These are phyloP conservation scores for Chiloscyllium punctatum DNA, from an alignment of 2,797 vertebrate species.

Conservation along the genomic window DNA sequence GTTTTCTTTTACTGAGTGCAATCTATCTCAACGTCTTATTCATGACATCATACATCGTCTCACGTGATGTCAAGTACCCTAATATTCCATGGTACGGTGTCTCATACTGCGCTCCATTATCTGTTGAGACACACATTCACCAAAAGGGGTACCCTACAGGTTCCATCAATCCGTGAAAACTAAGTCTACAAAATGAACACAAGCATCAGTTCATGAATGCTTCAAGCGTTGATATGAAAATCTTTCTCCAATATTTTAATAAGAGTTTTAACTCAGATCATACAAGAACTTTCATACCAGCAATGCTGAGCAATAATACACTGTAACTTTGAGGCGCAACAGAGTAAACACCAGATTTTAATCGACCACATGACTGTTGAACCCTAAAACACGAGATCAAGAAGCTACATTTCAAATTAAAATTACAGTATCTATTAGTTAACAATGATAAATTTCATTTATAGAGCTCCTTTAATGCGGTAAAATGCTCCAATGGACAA, in stretches of 20 bases:
- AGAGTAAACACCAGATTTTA: too few relatives aligned
- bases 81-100: background rate
- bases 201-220: background rate
- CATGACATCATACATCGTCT: background rate
- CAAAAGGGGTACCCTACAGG: background rate
- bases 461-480: background rate
- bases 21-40: background rate
- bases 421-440: background rate
- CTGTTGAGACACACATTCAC: background rate
- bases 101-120: background rate
- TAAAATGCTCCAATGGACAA: background rate
- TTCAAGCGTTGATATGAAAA: background rate
- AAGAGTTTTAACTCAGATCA: background rate
- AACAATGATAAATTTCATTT: background rate
- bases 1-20: background rate
- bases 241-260: background rate
- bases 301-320: background rate
- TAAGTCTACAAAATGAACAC: background rate
- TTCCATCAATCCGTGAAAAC: background rate
- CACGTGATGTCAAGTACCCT: background rate
- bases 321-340: background rate
- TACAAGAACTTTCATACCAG: background rate
- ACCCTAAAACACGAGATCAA: background rate
- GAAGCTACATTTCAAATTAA: background rate
- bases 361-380: background rate